Evolutionary conservation across 2,113 vertebrate species (phyloP).

Genomic region (Cynocephalus volans): DNA sequence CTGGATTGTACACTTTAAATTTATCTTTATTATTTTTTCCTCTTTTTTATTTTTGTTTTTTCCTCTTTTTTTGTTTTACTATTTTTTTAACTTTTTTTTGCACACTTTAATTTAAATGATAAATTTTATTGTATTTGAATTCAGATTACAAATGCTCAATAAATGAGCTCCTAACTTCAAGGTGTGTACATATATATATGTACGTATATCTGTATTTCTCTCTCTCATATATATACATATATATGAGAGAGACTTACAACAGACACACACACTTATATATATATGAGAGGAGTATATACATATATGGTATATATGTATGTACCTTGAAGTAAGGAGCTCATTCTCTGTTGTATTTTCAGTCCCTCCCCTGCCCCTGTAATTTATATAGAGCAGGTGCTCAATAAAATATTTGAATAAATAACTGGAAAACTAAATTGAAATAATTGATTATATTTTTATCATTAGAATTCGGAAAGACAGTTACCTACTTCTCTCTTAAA

Average conservation of each 20-base stretch:
- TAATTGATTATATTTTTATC: background rate
- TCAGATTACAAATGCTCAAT: background rate
- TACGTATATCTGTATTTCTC: too few relatives aligned
- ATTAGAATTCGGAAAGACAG: background rate
- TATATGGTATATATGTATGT: too few relatives aligned
- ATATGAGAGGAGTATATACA: too few relatives aligned
- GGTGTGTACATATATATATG: background rate
- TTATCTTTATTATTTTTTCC: too few relatives aligned
- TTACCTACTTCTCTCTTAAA: slow-evolving; percentile 42
- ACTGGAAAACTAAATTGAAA: slow-evolving; percentile 30
- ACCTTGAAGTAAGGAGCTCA: too few relatives aligned
- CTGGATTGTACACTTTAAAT: background rate
- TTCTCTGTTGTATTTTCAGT: too few relatives aligned
- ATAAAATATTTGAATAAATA: slow-evolving; percentile 32
- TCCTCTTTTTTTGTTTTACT: too few relatives aligned
- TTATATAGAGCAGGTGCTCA: background rate
- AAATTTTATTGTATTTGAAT: background rate
- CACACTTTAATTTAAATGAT: too few relatives aligned
- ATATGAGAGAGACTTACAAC: too few relatives aligned
- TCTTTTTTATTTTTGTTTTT: too few relatives aligned
- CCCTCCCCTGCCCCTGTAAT: background rate
- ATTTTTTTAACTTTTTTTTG: too few relatives aligned
- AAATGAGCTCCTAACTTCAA: background rate
- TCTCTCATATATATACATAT: background rate
- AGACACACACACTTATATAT: too few relatives aligned